Conservation (phyloP, 2,797 vertebrate species). For the Lithobates sylvaticus region DNA sequence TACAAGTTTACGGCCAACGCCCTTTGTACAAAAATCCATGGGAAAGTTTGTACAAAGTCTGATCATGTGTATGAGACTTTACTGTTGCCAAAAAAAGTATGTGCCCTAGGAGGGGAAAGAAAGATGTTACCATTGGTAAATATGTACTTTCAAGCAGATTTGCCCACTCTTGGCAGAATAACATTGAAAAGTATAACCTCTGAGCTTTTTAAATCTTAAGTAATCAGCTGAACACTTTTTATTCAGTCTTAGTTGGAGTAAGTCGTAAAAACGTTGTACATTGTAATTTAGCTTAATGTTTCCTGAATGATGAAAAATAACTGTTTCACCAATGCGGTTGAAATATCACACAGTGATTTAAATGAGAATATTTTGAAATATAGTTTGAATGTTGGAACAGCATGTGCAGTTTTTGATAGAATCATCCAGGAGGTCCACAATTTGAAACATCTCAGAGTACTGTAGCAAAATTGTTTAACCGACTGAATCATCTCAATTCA, state of each 20-base stretch:
- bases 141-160: no score
- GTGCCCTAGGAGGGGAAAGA: no score
- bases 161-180: no score
- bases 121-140: no score
- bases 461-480: slow-evolving; percentile 13
- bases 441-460: background rate
- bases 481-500: slow-evolving; percentile 1
- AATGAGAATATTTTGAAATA: background rate
- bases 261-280: background rate
- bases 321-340: background rate
- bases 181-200: no score
- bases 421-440: background rate
- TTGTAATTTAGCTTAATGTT: background rate
- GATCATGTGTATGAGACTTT: no score
- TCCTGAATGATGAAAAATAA: background rate
- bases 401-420: background rate
- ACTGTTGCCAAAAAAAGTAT: no score
- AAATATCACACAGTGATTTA: background rate
- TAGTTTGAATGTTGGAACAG: background rate
- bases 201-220: no score
- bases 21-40: no score
- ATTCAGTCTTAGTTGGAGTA: background rate
- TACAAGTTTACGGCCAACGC: no score
- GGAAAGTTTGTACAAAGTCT: no score
- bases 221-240: background rate